Evolutionary conservation across 2,888 invertebrate genomes (phyloP), one percentile per base, ranked within the genome.

Genomic region (Diplazon laetatorius): DNA sequence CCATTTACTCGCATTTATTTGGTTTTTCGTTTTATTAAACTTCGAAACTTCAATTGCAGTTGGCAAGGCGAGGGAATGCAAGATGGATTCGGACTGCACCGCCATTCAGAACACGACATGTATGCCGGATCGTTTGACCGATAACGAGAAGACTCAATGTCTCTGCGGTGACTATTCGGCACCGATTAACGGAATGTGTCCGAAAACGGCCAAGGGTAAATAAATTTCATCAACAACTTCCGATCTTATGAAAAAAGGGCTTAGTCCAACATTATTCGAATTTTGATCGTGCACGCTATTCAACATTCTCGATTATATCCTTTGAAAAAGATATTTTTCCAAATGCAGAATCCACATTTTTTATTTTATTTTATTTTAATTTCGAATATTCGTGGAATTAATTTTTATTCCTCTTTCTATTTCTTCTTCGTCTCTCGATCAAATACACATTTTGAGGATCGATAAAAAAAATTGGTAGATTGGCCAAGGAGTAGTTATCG

Each of bases 131-230:
- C 76, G 68, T 30, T 92, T 93, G 59, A 12, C 39, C 30, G 22
- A 93, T 82, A 95, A 95, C 84, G 91, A 93, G 0, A 92, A 92
- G 80, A 92, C 93, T 14, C 92, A 95, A 5, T 95, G 95, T 83
- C 92, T 95, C 0, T 95, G 95, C 79, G 94, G 95, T 0, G 95
- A 95, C 90, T 94, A 95, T 88, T 91, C 92, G 1, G 92, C 94
- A 0, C 95, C 95, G 0, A 88, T 92, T 8, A 95, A 95, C 83
- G 95, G 95, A 8, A 92, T 93, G 52, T 95, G 95, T 85, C 92
- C 92, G 52, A 92, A 93, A 65, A 93, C 93, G 82, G 92, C 92
- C 42, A 95, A 94, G 93, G 93, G 95, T 95, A 90, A 91, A 80
- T 55, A 12, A 59, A 50, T 5, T 5, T 44, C 0, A 14, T 55